Base-by-base conservation (phyloP, 2,888 invertebrate species). In the Eupithecia exiguata region DNA sequence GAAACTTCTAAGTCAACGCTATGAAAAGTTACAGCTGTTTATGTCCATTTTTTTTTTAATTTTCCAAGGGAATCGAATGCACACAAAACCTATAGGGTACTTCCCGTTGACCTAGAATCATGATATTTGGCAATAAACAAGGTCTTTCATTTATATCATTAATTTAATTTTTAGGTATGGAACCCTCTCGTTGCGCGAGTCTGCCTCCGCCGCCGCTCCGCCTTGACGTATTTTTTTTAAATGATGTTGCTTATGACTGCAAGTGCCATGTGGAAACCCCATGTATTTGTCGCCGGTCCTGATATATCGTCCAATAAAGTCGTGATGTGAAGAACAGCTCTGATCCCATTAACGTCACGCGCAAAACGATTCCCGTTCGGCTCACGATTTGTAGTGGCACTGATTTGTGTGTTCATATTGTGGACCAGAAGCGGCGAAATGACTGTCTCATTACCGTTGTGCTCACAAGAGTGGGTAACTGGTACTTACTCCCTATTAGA, bases 261-360 rank as follows among this genome's bases (percentile, higher is more conserved):
- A 73, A 53, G 61, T 70, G 69, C 62, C 69, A 69, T 61, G 67
- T 72, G 70, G 63, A 71, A 73, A 65, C 70, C 49, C 62, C 49
- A 68, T 73, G 73, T 76, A 71, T 76, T 72, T 72, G 72, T 72
- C 75, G 68, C 63, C 66, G 38, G n/a, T 35, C 25, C 80, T 89
- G 88, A 91, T 89, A 86, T 87, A 91, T 89, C 79, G 87, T 85
- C 87, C 90, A 91, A 91, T 92, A 91, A 90, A 90, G 86, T 86
- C 84, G 83, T 86, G 87, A 89, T 87, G 90, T 89, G 89, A 91
- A 88, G 89, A 90, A 91, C 90, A 88, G 90, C 85, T 83, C 83
- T 84, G 84, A 88, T 91, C 88, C 90, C 89, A 92, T 92, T 92
- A 91, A 90, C 87, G 92, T 92, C 92, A 87, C 86, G 83, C 84